These are phyloP conservation scores for Thymelicus lineola DNA, from an alignment of 2,888 invertebrate genomes.

Conservation along the genomic window DNA sequence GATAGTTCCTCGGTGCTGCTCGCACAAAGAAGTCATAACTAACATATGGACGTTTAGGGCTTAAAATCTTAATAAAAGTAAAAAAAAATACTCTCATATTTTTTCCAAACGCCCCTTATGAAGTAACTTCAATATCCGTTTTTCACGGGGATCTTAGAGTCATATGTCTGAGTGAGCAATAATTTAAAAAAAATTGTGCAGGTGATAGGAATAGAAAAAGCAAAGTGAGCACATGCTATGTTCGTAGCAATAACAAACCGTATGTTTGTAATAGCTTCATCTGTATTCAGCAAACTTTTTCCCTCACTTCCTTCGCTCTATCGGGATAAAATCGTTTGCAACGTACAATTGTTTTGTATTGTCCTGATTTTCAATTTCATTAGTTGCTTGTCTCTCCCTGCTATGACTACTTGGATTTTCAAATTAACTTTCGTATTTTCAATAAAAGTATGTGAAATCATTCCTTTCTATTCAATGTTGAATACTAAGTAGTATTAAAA, in stretches of 20 bases:
- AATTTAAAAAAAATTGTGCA: too few species aligned
- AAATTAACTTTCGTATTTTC: constrained; percentile 41
- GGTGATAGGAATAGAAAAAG: too few species aligned
- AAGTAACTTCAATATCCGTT: too few species aligned
- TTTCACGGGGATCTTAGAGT: too few species aligned
- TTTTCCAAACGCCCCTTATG: too few species aligned
- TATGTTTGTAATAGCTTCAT: constrained; percentile 65
- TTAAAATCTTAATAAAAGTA: too few species aligned
- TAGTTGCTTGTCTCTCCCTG: constrained; percentile 52
- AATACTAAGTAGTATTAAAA: not conserved
- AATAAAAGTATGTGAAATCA: constrained; percentile 12
- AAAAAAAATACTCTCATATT: too few species aligned
- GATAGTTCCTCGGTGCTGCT: too few species aligned
- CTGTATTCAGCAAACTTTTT: constrained; percentile 75
- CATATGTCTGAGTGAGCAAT: too few species aligned
- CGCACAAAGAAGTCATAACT: too few species aligned
- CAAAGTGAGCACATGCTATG: not conserved
- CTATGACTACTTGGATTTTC: constrained; percentile 37
- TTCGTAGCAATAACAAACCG: constrained; percentile 40
- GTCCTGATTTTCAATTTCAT: constrained; percentile 80
- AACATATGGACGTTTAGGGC: too few species aligned
- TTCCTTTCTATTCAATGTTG: not conserved
- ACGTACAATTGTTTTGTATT: constrained; percentile 66
- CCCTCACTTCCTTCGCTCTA: constrained; percentile 70
- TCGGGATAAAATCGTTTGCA: constrained; percentile 73